These are phyloP conservation scores for Dipus sagitta DNA, from an alignment of 2,797 vertebrate genomes.

Conservation along the genomic window DNA sequence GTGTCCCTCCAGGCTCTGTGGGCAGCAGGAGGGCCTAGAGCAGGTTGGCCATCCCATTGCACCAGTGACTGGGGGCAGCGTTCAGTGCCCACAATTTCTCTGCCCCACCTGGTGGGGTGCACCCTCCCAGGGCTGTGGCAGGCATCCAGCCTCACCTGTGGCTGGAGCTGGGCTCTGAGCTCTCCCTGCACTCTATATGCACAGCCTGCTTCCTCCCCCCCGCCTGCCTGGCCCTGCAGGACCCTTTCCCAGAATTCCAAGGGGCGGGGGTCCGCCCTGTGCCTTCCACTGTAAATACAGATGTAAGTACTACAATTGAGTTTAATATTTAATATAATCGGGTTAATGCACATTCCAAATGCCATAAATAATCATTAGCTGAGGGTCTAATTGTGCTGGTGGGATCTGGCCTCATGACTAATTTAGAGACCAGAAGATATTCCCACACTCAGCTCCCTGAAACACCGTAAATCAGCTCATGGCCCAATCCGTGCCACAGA, in stretches of 20 bases:
- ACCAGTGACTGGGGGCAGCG: not conserved
- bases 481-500: not conserved
- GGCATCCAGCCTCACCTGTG: too few species aligned
- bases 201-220: too few species aligned
- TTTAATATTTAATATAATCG: conserved; percentile 83
- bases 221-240: not conserved
- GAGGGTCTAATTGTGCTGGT: conserved; percentile 85
- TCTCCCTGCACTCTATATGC: fast-evolving
- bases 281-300: conserved; percentile 81
- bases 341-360: conserved; percentile 83
- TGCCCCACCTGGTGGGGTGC: fast-evolving
- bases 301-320: conserved; percentile 75
- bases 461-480: conserved; percentile 56
- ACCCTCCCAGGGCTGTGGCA: fast-evolving
- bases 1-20: not conserved
- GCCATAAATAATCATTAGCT: conserved; percentile 85
- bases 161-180: not conserved
- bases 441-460: conserved; percentile 60
- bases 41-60: not conserved
- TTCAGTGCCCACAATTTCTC: fast-evolving
- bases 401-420: conserved; percentile 85
- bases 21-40: not conserved
- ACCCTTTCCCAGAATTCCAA: not conserved
- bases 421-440: conserved; percentile 78
- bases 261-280: fast-evolving